Evolutionary conservation across 2,888 invertebrate genomes (phyloP).

Genomic region (Leptogaster cylindrica): DNA sequence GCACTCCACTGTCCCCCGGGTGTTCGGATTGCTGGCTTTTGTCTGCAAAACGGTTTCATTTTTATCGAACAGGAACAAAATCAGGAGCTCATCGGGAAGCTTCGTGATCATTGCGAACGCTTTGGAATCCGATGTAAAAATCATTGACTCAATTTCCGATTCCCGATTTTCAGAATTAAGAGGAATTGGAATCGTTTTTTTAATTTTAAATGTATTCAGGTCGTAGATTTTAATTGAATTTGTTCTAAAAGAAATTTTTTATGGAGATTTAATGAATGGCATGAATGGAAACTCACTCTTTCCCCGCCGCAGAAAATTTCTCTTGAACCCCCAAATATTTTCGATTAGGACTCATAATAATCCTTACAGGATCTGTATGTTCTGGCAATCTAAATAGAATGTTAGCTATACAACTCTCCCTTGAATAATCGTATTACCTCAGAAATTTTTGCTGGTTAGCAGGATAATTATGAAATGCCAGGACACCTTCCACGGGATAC

Average conservation of each 20-base stretch:
- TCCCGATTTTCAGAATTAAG: constrained; percentile 60
- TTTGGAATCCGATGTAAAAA: constrained; percentile 83
- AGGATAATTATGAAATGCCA: constrained; percentile 76
- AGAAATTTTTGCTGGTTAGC: constrained; percentile 77
- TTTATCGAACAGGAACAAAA: constrained; percentile 80
- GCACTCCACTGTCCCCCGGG: constrained; percentile 54
- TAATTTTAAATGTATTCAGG: constrained; percentile 71
- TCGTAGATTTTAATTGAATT: constrained; percentile 67
- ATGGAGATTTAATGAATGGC: background rate
- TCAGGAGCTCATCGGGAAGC: constrained; percentile 71
- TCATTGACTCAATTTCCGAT: constrained; percentile 72
- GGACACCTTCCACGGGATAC: constrained; percentile 79
- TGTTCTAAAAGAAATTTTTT: constrained; percentile 39
- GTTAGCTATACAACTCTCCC: background rate
- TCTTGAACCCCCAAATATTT: constrained; percentile 59
- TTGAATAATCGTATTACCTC: constrained; percentile 55
- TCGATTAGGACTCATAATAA: constrained; percentile 57
- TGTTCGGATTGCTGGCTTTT: constrained; percentile 50
- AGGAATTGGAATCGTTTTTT: constrained; percentile 71
- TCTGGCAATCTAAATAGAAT: constrained; percentile 54
- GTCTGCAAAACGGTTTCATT: constrained; percentile 65
- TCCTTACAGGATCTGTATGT: constrained; percentile 54
- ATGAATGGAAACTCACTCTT: background rate
- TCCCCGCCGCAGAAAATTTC: background rate
- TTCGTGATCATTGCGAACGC: constrained; percentile 80